These are phyloP conservation scores for Hestina assimilis DNA, from an alignment of 1,140 invertebrate genomes.

Conservation along the genomic window DNA sequence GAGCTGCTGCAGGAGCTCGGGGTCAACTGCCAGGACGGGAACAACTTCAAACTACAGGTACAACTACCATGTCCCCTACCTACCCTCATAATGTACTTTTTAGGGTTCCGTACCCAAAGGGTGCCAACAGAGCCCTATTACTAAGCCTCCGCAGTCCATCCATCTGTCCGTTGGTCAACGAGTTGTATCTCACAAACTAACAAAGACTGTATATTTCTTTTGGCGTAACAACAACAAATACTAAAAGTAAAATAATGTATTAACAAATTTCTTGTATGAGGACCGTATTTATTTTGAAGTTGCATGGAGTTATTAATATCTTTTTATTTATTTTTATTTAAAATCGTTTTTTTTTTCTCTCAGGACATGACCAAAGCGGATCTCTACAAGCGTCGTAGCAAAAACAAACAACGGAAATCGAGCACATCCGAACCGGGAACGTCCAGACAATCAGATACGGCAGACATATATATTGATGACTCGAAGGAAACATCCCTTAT, in stretches of 20 bases:
- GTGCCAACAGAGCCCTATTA: no score
- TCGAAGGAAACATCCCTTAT: slow-evolving; percentile 40
- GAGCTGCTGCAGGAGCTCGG: slow-evolving; percentile 49
- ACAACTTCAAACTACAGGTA: slow-evolving; percentile 45
- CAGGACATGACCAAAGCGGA: slow-evolving; percentile 75
- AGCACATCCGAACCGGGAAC: slow-evolving; percentile 45
- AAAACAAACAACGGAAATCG: slow-evolving; percentile 57
- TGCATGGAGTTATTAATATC: neutral
- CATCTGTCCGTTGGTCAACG: no score
- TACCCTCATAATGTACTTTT: no score
- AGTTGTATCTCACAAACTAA: no score
- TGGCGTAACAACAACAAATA: no score
- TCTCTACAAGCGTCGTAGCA: slow-evolving; percentile 64
- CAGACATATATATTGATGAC: slow-evolving; percentile 33
- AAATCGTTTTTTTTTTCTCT: neutral
- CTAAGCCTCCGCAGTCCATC: no score
- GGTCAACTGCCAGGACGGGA: slow-evolving; percentile 27
- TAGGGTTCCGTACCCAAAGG: no score
- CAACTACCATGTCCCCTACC: no score
- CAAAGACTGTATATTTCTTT: no score
- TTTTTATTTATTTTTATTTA: neutral
- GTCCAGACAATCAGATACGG: slow-evolving; percentile 30
- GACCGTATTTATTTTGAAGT: no score
- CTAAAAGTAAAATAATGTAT: no score
- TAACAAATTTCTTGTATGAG: no score